Evolutionary conservation across 2,888 invertebrate genomes (phyloP), one percentile per base, ranked within the genome.

Genomic region (Heliconius ethilla): DNA sequence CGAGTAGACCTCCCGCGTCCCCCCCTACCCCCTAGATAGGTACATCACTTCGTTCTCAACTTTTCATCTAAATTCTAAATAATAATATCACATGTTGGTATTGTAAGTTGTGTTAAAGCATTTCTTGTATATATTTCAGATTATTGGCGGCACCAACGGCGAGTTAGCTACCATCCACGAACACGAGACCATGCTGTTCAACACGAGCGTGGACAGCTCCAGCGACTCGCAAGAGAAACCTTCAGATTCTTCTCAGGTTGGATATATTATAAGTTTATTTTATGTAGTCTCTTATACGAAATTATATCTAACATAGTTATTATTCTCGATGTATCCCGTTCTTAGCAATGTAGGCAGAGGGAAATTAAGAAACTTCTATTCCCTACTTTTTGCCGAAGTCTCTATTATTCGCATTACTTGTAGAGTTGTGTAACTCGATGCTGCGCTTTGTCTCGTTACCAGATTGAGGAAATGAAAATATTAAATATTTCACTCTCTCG

Each of bases 151-250:
- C 10, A 87, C 87, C 0, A 94, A 93, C 77, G 96, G 96, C 11
- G 98, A 99, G 89, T 92, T 99, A 85, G 98, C 98, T 63, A 98
- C 99, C n/a, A 99, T 99, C 81, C 95, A 98, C 86, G 99, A 99
- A 88, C 97, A 98, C 87, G 98, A 98, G 89, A 96, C 98, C 0
- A 97, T 99, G 97, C 96, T 98, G 85, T 98, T 98, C 88, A 95
- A 95, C 78, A 91, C 94, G 2, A 96, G 96, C 79, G 95, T 96
- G n/a, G 96, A 96, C 73, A 95, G 96, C 82, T 96, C 95, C 86
- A 92, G 95, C 6, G 95, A 95, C 80, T 95, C 95, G 51, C 95
- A 95, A 79, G 95, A 95, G 83, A 92, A 91, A 81, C 93, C 92
- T 11, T 92, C 94, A 0, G 93, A 93, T 69, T 88, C 91, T 7